Base-by-base conservation (phyloP, 92 coral and sea anemone species). In the Palythoa grandis region DNA sequence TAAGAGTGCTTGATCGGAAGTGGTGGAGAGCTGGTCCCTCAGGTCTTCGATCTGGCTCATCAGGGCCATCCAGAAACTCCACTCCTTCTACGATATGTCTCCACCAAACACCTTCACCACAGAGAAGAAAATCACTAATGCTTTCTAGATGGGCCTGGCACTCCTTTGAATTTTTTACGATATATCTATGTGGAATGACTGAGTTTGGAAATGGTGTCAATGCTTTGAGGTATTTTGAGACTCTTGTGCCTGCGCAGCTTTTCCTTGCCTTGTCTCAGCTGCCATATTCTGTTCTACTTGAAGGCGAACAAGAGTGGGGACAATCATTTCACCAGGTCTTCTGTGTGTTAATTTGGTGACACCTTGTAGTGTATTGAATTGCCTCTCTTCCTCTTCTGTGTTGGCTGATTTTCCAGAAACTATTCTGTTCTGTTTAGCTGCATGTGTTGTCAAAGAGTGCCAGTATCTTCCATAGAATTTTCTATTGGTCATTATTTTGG, bases 101-200 rank as follows among this genome's bases (percentile, higher is more conserved):
- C 94, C 96, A 93, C 94, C 94, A 91, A 58, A 86, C 88, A 22
- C 94, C 92, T 29, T 85, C 86, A 57, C 92, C 92, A 78, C 83
- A 77, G 78, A 83, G 69, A 50, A 91, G 83, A 74, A 88, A 91
- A 75, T 88, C 93, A 58, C 91, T 60, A 52, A 91, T 91, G 20
- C 87, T 82, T 82, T 88, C 80, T 25, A 91, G 89, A 76, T 91
- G 93, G 17, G 90, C 87, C 75, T 90, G 90, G 87, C 83, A 90
- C 35, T 86, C 90, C 40, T 70, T 73, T 9, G 88, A 69, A 13
- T 90, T 53, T 56, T 76, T 82, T 4, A 60, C 17, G 52, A 90
- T 86, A 48, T 56, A 72, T 3, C 74, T 54, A 73, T 86, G 84
- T 52, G 92, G 71, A 19, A 90, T 61, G 52, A 65, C 48, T 25